Percentiles rank a stretch among this genome's conserved stretches.
phyloP scores from a whole-genome alignment of 1,140 invertebrate species.

The Listronotus oregonensis region DNA sequence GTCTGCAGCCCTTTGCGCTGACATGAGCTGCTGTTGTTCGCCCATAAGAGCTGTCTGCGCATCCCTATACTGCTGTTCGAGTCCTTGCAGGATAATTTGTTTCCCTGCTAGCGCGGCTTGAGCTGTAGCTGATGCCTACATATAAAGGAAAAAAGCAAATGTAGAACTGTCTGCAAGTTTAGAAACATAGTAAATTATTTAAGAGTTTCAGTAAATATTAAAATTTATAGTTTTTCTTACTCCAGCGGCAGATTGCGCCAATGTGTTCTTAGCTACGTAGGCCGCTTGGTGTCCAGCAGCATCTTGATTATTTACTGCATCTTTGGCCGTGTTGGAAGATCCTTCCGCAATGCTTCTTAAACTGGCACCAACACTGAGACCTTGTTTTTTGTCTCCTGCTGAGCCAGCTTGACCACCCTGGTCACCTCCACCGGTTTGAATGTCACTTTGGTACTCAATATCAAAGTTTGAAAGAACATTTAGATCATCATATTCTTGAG shows the following conservation, averaged over 20 bases:
- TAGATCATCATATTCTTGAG: slow-evolving; percentile 42
- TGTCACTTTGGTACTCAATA: slow-evolving; percentile 33
- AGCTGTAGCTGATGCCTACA: slow-evolving; percentile 66
- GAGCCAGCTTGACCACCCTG: slow-evolving; percentile 24
- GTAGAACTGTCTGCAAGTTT: no score
- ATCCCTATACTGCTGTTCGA: slow-evolving; percentile 71
- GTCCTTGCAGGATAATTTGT: slow-evolving; percentile 62
- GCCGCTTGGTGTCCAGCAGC: slow-evolving; percentile 70
- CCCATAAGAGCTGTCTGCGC: slow-evolving; percentile 65
- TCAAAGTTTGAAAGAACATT: slow-evolving; percentile 41
- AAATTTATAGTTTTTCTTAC: slow-evolving; percentile 49
- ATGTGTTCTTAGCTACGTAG: slow-evolving; percentile 71
- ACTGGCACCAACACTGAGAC: slow-evolving; percentile 53
- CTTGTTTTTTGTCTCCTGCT: slow-evolving; percentile 43
- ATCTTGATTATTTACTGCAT: slow-evolving; percentile 67
- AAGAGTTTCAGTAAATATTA: background rate
- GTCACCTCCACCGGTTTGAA: slow-evolving; percentile 23
- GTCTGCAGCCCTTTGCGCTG: slow-evolving; percentile 67
- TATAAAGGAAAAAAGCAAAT: slow-evolving; percentile 9
- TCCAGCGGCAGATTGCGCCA: slow-evolving; percentile 70
- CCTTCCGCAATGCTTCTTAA: slow-evolving; percentile 65
- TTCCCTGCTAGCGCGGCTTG: slow-evolving; percentile 73
- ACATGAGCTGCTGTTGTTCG: slow-evolving; percentile 69
- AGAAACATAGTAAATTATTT: no score
- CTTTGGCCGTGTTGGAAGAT: slow-evolving; percentile 73